A percentile compares a stretch with the other conserved stretches of the same genome.
Evolutionary conservation across 1,140 invertebrate genomes (phyloP).

Genomic region (Listronotus bonariensis): DNA sequence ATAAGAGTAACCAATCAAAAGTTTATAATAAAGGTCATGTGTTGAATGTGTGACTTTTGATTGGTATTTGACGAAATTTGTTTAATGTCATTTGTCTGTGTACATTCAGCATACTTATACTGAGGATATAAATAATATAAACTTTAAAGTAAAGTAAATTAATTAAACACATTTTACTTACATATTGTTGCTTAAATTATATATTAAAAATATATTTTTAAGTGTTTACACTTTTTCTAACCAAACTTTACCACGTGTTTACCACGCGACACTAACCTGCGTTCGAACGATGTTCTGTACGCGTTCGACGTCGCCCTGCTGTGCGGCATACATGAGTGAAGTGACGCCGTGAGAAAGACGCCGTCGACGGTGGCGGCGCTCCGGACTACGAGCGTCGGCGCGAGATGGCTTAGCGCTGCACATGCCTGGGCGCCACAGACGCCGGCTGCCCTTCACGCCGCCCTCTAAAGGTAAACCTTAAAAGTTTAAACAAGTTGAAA

Average conservation of each 20-base stretch:
- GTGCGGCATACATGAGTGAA: constrained; percentile 87
- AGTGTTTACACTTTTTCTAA: not conserved
- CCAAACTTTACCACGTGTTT: not conserved
- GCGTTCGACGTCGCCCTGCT: constrained; percentile 69
- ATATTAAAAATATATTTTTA: no score
- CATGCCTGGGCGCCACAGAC: constrained; percentile 12
- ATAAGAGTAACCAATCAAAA: no score
- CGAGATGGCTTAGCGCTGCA: constrained; percentile 18
- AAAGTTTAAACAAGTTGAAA: not conserved
- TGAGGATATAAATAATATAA: no score
- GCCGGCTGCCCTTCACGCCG: constrained; percentile 4
- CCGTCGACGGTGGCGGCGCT: constrained; percentile 29
- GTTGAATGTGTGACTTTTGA: no score
- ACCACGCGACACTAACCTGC: constrained; percentile 48
- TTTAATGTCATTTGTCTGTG: no score
- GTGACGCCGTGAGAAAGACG: constrained; percentile 51
- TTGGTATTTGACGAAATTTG: no score
- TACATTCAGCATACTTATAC: no score
- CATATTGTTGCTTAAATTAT: no score
- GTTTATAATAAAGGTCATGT: no score
- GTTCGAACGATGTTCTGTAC: constrained; percentile 53
- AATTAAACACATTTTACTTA: no score
- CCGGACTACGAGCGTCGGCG: constrained; percentile 5
- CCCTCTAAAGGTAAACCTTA: constrained; percentile 5
- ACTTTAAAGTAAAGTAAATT: no score